Evolutionary conservation across 2,797 vertebrate species (phyloP).

Genomic region (Diceros bicornis): DNA sequence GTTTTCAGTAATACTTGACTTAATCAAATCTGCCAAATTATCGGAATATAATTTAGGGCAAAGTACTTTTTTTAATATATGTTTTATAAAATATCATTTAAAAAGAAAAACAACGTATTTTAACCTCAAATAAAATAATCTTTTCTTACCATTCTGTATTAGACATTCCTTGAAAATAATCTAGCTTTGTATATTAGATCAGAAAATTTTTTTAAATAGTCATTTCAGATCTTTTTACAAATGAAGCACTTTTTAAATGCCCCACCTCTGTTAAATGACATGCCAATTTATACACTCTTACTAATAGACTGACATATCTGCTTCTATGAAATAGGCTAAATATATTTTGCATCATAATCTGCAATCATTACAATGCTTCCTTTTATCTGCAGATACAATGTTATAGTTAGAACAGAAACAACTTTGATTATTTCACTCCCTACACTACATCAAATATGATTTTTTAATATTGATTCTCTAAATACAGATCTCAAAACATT

Average conservation of each 20-base stretch:
- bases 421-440: background rate
- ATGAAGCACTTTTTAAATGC: background rate
- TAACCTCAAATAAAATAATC: background rate
- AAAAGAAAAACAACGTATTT: slow-evolving; percentile 40
- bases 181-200: background rate
- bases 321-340: background rate
- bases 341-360: background rate
- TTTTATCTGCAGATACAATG: background rate
- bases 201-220: background rate
- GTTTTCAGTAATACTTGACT: background rate
- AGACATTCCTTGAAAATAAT: slow-evolving; percentile 37
- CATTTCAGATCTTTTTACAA: slow-evolving; percentile 11
- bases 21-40: slow-evolving; percentile 13
- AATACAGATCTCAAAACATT: background rate
- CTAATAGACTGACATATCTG: background rate
- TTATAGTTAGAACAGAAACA: background rate
- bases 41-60: background rate
- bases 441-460: background rate
- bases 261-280: background rate
- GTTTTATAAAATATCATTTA: background rate
- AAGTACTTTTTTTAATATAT: background rate
- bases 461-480: background rate
- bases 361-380: background rate
- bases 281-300: background rate
- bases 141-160: background rate